Conservation (phyloP, 2,888 invertebrate genomes). For the Hedya salicella region DNA sequence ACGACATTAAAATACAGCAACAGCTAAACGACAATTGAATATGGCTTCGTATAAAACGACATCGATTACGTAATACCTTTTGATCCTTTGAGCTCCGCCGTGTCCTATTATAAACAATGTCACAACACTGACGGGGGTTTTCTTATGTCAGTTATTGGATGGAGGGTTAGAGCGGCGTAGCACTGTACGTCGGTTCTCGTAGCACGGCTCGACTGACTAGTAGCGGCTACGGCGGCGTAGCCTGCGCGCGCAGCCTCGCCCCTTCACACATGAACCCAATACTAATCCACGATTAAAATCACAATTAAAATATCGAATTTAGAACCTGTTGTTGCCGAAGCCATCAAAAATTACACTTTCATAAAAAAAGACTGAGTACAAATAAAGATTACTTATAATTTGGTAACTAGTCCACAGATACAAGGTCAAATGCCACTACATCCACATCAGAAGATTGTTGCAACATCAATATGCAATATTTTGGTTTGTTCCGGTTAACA, state of each 20-base stretch:
- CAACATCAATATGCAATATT: no score
- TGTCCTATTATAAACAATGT: conserved; percentile 24
- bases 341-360: no score
- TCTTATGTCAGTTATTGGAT: conserved; percentile 44
- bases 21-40: conserved; percentile 20
- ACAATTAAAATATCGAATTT: conserved; percentile 33
- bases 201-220: conserved; percentile 76
- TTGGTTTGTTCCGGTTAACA: no score
- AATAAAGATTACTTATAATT: no score
- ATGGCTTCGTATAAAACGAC: conserved; percentile 34
- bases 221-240: conserved; percentile 68
- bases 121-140: conserved; percentile 39
- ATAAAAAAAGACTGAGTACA: no score
- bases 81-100: conserved; percentile 12
- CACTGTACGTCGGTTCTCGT: conserved; percentile 64
- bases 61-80: conserved; percentile 36
- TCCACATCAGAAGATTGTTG: no score
- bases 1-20: conserved; percentile 38
- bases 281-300: conserved; percentile 69
- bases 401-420: no score
- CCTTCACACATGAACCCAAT: conserved; percentile 78
- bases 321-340: neutral
- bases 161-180: conserved; percentile 71
- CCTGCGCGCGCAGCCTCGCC: conserved; percentile 82
- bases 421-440: no score